phyloP scores from a whole-genome alignment of 1,140 invertebrate genomes.

The Daktulosphaira vitifoliae region DNA sequence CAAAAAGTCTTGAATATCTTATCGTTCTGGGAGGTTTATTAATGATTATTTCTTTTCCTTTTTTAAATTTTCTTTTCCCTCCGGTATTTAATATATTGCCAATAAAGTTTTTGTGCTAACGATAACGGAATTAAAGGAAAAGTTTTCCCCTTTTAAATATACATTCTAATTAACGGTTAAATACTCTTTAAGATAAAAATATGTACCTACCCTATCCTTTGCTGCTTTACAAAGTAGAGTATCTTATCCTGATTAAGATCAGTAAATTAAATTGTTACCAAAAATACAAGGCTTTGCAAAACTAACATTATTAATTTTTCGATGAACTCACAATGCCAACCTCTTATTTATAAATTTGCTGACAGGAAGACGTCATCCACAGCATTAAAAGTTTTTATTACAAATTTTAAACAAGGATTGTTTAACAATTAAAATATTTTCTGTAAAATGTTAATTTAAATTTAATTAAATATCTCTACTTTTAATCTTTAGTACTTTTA shows the following conservation, averaged over 20 bases:
- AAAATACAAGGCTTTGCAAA: neutral
- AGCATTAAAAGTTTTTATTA: neutral
- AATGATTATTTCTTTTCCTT: neutral
- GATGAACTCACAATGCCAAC: neutral
- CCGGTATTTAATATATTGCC: conserved; percentile 23
- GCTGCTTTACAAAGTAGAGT: neutral
- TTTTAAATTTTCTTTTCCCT: neutral
- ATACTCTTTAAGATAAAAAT: neutral
- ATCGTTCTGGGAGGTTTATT: conserved; percentile 16
- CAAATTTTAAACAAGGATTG: neutral
- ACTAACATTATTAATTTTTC: neutral
- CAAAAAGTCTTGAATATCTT: conserved; percentile 25
- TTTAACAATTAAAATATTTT: neutral
- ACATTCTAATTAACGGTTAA: conserved; percentile 15
- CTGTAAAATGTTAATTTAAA: no score
- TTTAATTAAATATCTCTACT: no score
- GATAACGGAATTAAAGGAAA: conserved; percentile 31
- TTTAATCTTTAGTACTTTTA: no score
- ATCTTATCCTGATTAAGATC: neutral
- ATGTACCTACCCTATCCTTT: neutral
- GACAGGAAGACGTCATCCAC: neutral
- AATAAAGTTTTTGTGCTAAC: conserved; percentile 20
- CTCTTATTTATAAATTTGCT: neutral
- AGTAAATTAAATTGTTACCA: neutral
- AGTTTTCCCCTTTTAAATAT: neutral